Percentiles rank a stretch among this genome's conserved stretches.
These are phyloP conservation scores for Glyptemys insculpta DNA, from an alignment of 2,797 vertebrate genomes.

Conservation along the genomic window DNA sequence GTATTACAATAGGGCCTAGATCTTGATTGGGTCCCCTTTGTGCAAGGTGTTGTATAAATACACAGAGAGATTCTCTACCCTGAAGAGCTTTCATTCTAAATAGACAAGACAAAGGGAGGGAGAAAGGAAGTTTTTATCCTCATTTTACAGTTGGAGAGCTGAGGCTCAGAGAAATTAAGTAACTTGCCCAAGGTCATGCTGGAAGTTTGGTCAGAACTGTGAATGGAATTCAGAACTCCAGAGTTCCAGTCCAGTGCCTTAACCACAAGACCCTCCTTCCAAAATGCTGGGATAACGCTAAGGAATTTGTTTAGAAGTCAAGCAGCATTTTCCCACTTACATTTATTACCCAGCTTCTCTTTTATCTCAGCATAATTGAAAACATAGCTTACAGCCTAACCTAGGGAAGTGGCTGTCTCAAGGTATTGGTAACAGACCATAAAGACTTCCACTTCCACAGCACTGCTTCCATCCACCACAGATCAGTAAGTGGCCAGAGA, in stretches of 20 bases:
- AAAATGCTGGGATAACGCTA: neutral
- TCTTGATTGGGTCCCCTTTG: neutral
- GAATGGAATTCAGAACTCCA: neutral
- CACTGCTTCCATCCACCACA: neutral
- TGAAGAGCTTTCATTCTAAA: neutral
- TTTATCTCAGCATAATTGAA: neutral
- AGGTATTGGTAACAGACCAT: neutral
- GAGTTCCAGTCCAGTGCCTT: neutral
- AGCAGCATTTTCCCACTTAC: neutral
- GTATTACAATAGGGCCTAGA: neutral
- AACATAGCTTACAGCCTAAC: neutral
- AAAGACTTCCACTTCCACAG: neutral
- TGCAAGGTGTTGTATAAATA: neutral
- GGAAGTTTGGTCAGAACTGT: neutral
- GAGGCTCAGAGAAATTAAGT: neutral
- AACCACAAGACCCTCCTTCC: neutral
- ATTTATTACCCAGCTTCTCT: neutral
- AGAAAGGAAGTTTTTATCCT: neutral
- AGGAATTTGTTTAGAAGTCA: neutral
- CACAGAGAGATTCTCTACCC: neutral
- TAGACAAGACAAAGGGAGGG: accelerated
- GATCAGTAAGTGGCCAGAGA: neutral
- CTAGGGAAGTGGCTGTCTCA: neutral
- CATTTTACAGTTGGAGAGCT: neutral
- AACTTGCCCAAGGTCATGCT: neutral